Evolutionary conservation across 2,888 invertebrate species (phyloP).

Genomic region (Venustoraphidia nigricollis): DNA sequence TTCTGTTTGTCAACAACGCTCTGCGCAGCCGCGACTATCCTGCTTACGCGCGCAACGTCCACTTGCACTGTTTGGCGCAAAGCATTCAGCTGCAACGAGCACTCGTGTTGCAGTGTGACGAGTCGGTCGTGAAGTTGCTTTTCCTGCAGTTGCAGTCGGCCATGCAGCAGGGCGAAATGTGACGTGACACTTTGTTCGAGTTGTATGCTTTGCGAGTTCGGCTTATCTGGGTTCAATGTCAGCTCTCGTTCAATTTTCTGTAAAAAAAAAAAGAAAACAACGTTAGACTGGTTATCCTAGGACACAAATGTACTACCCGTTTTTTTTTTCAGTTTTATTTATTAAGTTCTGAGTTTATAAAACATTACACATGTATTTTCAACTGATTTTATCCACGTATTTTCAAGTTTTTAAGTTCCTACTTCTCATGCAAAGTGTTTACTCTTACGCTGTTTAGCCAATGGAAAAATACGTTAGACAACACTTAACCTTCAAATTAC

Average conservation of each 20-base stretch:
- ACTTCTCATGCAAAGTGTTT: no score
- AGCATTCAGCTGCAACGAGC: constrained; percentile 4
- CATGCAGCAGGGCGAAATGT: constrained; percentile 35
- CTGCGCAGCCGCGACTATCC: background rate
- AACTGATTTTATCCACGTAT: no score
- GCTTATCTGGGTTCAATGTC: no score
- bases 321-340: no score
- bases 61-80: constrained; percentile 4
- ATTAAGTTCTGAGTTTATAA: no score
- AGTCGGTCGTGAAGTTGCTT: constrained; percentile 26
- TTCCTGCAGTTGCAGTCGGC: constrained; percentile 36
- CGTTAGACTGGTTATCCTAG: no score
- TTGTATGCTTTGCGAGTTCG: background rate
- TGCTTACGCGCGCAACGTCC: constrained; percentile 1
- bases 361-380: no score
- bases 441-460: no score
- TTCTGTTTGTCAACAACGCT: background rate
- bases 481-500: no score
- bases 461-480: no score
- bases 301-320: no score
- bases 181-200: constrained; percentile 25
- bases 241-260: constrained; percentile 13
- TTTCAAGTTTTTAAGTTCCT: no score
- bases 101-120: constrained; percentile 19
- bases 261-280: constrained; percentile 9